These are phyloP conservation scores for Achroia grisella DNA, from an alignment of 1,140 invertebrate species.

Conservation along the genomic window DNA sequence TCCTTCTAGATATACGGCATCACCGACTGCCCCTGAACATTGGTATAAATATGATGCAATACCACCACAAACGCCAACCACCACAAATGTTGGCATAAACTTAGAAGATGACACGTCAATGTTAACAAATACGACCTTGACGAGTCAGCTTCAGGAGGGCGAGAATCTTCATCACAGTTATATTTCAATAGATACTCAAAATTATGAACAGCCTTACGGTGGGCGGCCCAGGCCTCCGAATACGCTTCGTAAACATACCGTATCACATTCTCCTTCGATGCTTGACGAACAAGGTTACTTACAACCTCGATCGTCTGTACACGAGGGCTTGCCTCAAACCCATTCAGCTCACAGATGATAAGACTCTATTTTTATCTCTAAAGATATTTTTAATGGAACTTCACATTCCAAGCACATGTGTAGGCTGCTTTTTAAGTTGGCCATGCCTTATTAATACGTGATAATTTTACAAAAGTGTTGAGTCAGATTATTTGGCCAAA, in stretches of 20 bases:
- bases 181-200: slow-evolving; percentile 70
- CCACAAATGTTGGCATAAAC: slow-evolving; percentile 43
- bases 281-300: slow-evolving; percentile 72
- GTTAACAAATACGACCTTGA: slow-evolving; percentile 68
- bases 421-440: slow-evolving; percentile 54
- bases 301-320: slow-evolving; percentile 64
- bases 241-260: slow-evolving; percentile 53
- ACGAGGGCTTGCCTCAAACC: slow-evolving; percentile 65
- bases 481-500: background rate
- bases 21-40: slow-evolving; percentile 69
- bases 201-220: slow-evolving; percentile 66
- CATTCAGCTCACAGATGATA: slow-evolving; percentile 64
- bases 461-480: slow-evolving; percentile 30
- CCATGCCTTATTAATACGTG: slow-evolving; percentile 57
- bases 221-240: slow-evolving; percentile 58
- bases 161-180: slow-evolving; percentile 71
- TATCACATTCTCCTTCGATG: slow-evolving; percentile 56
- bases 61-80: slow-evolving; percentile 60
- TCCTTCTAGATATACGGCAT: slow-evolving; percentile 68
- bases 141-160: slow-evolving; percentile 66
- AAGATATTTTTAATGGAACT: slow-evolving; percentile 63
- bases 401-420: slow-evolving; percentile 66
- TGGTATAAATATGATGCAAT: slow-evolving; percentile 73
- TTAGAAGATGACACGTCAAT: slow-evolving; percentile 70
- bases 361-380: slow-evolving; percentile 53